Evolutionary conservation across 2,113 vertebrate genomes (phyloP), one percentile per base, ranked within the genome.

Genomic region (Ictalurus furcatus): DNA sequence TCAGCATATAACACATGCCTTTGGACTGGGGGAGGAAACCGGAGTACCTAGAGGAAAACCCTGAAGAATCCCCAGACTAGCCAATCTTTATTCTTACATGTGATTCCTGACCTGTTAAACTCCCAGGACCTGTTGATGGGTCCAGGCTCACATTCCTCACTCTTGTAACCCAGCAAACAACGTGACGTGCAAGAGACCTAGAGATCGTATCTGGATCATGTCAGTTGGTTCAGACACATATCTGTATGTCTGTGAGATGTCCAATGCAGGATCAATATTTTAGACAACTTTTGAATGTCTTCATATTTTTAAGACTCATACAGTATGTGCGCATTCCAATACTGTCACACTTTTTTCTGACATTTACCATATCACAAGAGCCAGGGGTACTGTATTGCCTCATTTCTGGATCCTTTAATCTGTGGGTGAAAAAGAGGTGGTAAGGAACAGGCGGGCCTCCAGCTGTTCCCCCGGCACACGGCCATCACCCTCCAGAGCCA

Each of bases 391-490:
- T 58, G 52, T 52, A 67, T n/a, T 48, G 12, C 34, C 82, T 85
- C 16, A 80, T 44, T 76, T 90, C 67, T 37, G 40, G 71, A 52
- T 59, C 48, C 34, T 63, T 86, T 82, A 71, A 59, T 86, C 34
- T 23, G 74, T 83, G 87, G 86, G 44, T 40, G 73, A 90, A 19
- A 48, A 44, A 21, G 37, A 61, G 52, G 82, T 30, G 44, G 28
- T 71, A 28, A 59, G 86, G 78, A 87, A 86, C 88, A 90, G 88
- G 91, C 89, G 88, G 88, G 86, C 84, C n/a, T 82, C 85, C 90
- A 92, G 89, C 87, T 91, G 91, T 90, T 90, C 44, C 85, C 86
- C 44, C 85, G 67, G 90, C 65, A n/a, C 85, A n/a, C 87, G 30
- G 85, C 65, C 84, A 86, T 88, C 90, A 92, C 71, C 85, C 80